phyloP scores from a whole-genome alignment of 2,113 vertebrate genomes.

The Pomatorhinus ruficollis region DNA sequence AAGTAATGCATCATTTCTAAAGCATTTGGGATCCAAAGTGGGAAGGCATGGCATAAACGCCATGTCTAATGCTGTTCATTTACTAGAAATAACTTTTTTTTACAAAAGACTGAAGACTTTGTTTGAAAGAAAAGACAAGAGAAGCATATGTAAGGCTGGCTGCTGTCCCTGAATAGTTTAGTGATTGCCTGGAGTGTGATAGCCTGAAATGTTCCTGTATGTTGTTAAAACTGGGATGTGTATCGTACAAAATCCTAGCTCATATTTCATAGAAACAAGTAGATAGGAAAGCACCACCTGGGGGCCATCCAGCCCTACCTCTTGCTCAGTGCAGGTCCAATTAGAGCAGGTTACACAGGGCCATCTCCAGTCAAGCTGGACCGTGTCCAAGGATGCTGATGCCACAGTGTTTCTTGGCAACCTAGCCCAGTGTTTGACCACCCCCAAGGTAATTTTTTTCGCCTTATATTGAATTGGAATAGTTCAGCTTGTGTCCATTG shows the following conservation, averaged over 20 bases:
- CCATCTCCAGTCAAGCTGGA: background rate
- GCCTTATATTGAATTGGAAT: background rate
- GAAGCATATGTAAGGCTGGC: background rate
- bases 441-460: background rate
- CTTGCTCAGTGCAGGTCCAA: background rate
- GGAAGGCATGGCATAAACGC: background rate
- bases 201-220: background rate
- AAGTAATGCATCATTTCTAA: background rate
- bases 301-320: background rate
- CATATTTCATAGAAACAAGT: background rate
- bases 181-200: background rate
- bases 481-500: background rate
- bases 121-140: background rate
- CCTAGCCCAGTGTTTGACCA: background rate
- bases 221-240: background rate
- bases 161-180: background rate
- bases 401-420: background rate
- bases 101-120: background rate
- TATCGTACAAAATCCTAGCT: background rate
- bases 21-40: background rate
- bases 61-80: background rate
- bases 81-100: background rate
- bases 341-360: background rate
- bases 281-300: background rate
- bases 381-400: background rate